phyloP scores from a whole-genome alignment of 1,140 invertebrate species.

The Schlechtendalia chinensis region DNA sequence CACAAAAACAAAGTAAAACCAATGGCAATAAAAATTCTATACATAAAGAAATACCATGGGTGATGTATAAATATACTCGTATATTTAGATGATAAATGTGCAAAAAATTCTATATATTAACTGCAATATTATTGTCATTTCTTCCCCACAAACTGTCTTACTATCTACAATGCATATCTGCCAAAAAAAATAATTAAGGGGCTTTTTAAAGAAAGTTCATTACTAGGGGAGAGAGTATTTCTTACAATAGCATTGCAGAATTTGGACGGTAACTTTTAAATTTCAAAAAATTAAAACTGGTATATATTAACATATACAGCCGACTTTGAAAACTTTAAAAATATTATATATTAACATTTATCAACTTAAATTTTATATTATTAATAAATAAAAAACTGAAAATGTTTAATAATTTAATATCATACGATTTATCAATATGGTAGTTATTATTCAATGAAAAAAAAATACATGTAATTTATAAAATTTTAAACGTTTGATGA shows the following conservation, averaged over 20 bases:
- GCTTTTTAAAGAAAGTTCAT: slow-evolving; percentile 11
- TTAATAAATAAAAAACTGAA: too few species aligned
- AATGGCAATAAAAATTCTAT: background rate
- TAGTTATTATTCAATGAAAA: too few species aligned
- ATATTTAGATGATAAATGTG: background rate
- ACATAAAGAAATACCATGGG: background rate
- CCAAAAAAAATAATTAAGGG: background rate
- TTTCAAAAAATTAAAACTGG: background rate
- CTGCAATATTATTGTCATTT: slow-evolving; percentile 14
- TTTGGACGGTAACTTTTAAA: background rate
- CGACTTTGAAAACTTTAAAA: too few species aligned
- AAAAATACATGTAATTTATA: too few species aligned
- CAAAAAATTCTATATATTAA: slow-evolving; percentile 30
- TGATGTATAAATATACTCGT: slow-evolving; percentile 10
- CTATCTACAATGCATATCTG: slow-evolving; percentile 7
- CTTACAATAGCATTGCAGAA: background rate
- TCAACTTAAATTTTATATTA: too few species aligned
- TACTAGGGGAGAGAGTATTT: background rate
- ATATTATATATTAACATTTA: too few species aligned
- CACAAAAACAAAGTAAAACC: background rate
- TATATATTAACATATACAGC: too few species aligned
- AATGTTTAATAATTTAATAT: too few species aligned
- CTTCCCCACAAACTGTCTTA: background rate
- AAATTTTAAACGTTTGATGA: too few species aligned
- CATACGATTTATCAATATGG: too few species aligned